phyloP scores from a whole-genome alignment of 2,797 vertebrate genomes.

The Sebastes ruberrimus region DNA sequence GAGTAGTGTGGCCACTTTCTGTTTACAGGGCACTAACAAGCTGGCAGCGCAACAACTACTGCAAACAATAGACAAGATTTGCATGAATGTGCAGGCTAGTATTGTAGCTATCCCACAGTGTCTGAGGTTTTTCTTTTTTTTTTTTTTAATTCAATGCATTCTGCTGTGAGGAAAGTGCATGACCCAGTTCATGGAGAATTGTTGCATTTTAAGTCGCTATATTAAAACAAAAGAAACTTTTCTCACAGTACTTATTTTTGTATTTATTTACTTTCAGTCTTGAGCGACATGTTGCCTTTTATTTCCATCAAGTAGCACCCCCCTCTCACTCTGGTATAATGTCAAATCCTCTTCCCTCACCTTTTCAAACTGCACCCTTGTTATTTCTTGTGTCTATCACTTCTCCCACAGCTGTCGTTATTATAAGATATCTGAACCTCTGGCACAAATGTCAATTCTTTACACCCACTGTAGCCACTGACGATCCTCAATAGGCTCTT shows the following conservation, averaged over 20 bases:
- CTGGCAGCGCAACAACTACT: slow-evolving; percentile 12
- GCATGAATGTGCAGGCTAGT: slow-evolving; percentile 5
- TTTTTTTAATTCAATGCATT: not conserved
- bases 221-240: not conserved
- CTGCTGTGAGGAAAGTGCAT: not conserved
- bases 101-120: not conserved
- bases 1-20: slow-evolving; percentile 23
- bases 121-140: not conserved
- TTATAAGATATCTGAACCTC: slow-evolving; percentile 8
- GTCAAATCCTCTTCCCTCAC: not conserved
- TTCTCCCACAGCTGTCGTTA: slow-evolving; percentile 20
- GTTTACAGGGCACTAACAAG: slow-evolving; percentile 26
- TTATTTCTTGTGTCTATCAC: slow-evolving; percentile 13
- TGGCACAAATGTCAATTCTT: slow-evolving; percentile 23
- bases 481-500: slow-evolving; percentile 21
- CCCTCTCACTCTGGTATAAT: not conserved
- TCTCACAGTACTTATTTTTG: not conserved
- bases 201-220: not conserved
- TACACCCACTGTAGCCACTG: not conserved
- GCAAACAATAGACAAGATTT: slow-evolving; percentile 25
- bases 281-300: not conserved
- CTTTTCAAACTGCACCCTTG: slow-evolving; percentile 3
- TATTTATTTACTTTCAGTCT: not conserved
- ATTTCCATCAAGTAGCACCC: not conserved
- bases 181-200: not conserved